Evolutionary conservation across 1,140 invertebrate species (phyloP), one percentile per base, ranked within the genome.

Genomic region (Cyphomyrmex costatus): DNA sequence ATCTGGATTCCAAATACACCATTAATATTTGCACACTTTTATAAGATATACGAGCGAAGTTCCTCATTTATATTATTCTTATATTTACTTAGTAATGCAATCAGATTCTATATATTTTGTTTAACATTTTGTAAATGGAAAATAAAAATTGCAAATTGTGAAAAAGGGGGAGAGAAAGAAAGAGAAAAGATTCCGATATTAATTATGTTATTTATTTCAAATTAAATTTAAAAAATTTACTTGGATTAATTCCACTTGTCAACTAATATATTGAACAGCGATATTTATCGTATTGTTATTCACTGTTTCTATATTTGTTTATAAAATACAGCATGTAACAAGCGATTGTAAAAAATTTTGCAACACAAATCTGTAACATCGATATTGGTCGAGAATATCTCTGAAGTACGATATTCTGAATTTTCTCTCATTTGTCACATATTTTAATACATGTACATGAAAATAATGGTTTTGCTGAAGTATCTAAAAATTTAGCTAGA

Each of bases 11-110:
- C 74, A 61, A 77, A 77, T 58, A 58, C 3, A 53, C 24, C 10
- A 24, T 77, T 61, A 63, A 77, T 77, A 63, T 42, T 77, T 58
- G 53, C 19, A n/a, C 30, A 77, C 74, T 61, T 63, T 42, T 16
- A 3, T 63, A 77, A 42, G 24, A 61, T 77, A 42, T 63, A 61
- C 33, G 10, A 58, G 8, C 21, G 33, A 61, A 42, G n/a, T 63
- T 77, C 24, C 24, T 46, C 33, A 61, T 60, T 61, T 63, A 61
- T 46, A 46, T 36, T 77, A 61, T 60, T 77, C 53, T 77, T 77
- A 61, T 42, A 77, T 61, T 61, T 77, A 36, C 10, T 42, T 42
- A 61, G 24, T 42, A 19, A 24, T 61, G 74, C 16, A 77, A 61
- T 61, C 33, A 61, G 16, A 63, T 12, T 42, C 0, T 42, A 36